phyloP scores from a whole-genome alignment of 2,888 invertebrate genomes.

The Lasioglossum zephyrum region DNA sequence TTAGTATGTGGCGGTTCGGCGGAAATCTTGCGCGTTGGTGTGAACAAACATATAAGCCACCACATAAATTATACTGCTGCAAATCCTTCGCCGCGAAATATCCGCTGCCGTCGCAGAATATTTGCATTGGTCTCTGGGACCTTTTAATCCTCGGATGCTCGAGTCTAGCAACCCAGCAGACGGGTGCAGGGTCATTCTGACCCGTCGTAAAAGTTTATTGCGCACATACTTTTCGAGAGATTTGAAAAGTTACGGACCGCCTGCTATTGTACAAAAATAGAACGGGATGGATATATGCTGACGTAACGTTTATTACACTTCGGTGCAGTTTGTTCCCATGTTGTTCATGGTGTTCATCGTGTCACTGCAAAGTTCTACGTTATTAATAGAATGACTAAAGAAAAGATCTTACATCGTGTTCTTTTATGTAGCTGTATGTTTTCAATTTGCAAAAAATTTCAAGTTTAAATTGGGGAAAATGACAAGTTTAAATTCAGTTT shows the following conservation, averaged over 20 bases:
- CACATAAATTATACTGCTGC: background rate
- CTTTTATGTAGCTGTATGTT: background rate
- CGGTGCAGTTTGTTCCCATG: background rate
- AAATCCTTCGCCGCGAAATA: conserved; percentile 5
- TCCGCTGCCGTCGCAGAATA: conserved; percentile 6
- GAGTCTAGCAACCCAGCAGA: background rate
- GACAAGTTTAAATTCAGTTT: too few relatives aligned
- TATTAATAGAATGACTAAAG: background rate
- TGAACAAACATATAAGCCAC: background rate
- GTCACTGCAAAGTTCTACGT: background rate
- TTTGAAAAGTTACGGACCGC: background rate
- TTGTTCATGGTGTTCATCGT: background rate
- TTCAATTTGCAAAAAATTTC: too few relatives aligned
- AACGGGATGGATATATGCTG: background rate
- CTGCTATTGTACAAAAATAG: background rate
- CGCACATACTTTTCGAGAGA: background rate
- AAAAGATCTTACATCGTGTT: background rate
- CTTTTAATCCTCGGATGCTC: conserved; percentile 5
- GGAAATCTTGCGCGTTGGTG: background rate
- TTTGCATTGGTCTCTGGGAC: conserved; percentile 2
- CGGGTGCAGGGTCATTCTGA: background rate
- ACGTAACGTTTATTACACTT: background rate
- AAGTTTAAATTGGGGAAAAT: too few relatives aligned
- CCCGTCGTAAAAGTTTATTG: conserved; percentile 7
- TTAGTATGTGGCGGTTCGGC: background rate